Conservation (phyloP, 2,797 vertebrate species). For the Oreochromis mossambicus region DNA sequence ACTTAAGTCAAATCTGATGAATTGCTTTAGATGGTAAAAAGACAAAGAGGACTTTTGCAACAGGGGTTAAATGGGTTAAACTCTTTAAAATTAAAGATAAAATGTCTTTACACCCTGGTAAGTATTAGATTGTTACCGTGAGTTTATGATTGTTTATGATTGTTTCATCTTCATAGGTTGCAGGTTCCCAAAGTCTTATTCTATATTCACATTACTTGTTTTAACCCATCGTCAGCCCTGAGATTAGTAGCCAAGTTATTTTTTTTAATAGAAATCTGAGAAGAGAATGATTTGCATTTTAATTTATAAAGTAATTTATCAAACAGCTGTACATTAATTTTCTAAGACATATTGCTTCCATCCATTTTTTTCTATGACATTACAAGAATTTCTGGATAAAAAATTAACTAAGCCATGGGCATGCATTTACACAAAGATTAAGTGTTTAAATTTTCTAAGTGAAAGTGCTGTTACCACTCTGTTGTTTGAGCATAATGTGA, state of each 20-base stretch:
- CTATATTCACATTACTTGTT: background rate
- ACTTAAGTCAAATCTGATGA: background rate
- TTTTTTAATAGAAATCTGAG: background rate
- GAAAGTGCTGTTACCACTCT: background rate
- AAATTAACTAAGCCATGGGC: background rate
- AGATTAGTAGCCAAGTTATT: fast-evolving
- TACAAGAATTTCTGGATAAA: background rate
- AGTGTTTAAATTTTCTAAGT: background rate
- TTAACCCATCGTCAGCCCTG: background rate
- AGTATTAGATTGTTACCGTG: no score
- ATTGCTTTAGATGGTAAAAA: background rate
- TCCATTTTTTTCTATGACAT: background rate
- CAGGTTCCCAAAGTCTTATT: background rate
- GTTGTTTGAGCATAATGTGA: background rate
- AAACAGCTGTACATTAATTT: background rate
- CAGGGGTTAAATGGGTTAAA: background rate
- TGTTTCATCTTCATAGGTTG: background rate
- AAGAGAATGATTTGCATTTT: background rate
- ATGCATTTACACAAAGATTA: background rate
- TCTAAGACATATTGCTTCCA: background rate
- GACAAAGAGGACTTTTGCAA: background rate
- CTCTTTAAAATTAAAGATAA: background rate
- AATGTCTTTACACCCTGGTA: background rate
- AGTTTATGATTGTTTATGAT: background rate
- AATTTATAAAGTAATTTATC: background rate